Evolutionary conservation across 2,888 invertebrate genomes (phyloP).

Genomic region (Patella pellucida): DNA sequence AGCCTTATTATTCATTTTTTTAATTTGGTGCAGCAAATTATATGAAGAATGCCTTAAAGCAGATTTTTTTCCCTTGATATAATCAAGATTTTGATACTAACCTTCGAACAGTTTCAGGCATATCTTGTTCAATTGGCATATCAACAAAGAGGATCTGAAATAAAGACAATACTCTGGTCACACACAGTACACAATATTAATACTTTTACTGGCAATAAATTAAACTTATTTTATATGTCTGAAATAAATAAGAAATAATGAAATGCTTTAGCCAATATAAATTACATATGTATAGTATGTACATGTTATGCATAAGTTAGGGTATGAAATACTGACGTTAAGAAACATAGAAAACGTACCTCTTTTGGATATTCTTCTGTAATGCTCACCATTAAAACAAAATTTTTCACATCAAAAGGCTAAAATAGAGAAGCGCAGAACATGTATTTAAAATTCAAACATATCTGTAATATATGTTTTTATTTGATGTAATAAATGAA

Average conservation of each 20-base stretch:
- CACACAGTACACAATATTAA: too few relatives aligned
- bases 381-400: constrained; percentile 54
- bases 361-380: constrained; percentile 58
- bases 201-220: too few relatives aligned
- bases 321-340: too few relatives aligned
- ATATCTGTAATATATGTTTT: not conserved
- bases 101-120: constrained; percentile 63
- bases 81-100: constrained; percentile 25
- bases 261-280: too few relatives aligned
- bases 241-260: too few relatives aligned
- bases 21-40: too few relatives aligned
- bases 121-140: constrained; percentile 53
- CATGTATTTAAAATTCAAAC: not conserved
- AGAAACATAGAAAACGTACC: constrained; percentile 39
- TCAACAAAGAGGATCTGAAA: constrained; percentile 52
- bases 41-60: too few relatives aligned
- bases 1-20: too few relatives aligned
- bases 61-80: too few relatives aligned
- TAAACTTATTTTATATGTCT: too few relatives aligned
- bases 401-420: constrained; percentile 65
- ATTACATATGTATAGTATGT: too few relatives aligned
- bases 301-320: too few relatives aligned
- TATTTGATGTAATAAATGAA: not conserved
- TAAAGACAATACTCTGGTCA: not conserved
- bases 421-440: constrained; percentile 43